Conservation (phyloP, 2,888 invertebrate genomes). For the Scaptodrosophila latifasciaeformis region DNA sequence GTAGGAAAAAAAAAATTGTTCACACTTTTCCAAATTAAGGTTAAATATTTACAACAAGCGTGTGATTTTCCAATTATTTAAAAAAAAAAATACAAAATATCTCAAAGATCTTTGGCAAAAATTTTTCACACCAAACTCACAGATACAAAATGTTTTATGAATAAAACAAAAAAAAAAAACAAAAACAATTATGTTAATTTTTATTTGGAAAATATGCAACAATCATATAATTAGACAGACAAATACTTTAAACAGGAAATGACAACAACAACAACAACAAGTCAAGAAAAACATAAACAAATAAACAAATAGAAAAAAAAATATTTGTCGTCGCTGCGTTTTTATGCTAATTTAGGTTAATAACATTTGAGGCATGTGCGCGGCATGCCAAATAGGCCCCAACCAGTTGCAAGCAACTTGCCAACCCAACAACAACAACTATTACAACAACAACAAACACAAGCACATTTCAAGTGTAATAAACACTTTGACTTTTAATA, state of each 20-base stretch:
- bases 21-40: slow-evolving; percentile 59
- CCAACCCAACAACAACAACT: slow-evolving; percentile 20
- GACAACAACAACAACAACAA: slow-evolving; percentile 25
- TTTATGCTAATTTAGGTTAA: slow-evolving; percentile 65
- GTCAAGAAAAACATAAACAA: slow-evolving; percentile 14
- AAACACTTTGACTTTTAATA: not conserved
- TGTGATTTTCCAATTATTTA: too few relatives aligned
- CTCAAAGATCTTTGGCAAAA: too few relatives aligned
- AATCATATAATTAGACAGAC: slow-evolving; percentile 11
- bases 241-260: slow-evolving; percentile 51
- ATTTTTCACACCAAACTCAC: slow-evolving; percentile 29
- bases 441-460: slow-evolving; percentile 18
- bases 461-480: not conserved
- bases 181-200: slow-evolving; percentile 48
- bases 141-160: too few relatives aligned
- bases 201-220: slow-evolving; percentile 42
- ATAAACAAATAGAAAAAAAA: slow-evolving; percentile 29
- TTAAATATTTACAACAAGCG: slow-evolving; percentile 60
- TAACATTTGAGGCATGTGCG: slow-evolving; percentile 59
- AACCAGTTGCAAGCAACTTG: slow-evolving; percentile 21
- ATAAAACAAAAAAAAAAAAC: too few relatives aligned
- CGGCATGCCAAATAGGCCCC: slow-evolving; percentile 33
- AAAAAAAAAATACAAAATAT: too few relatives aligned
- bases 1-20: too few relatives aligned
- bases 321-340: slow-evolving; percentile 26